phyloP scores from a whole-genome alignment of 2,888 invertebrate species.

The Agrochola macilenta region DNA sequence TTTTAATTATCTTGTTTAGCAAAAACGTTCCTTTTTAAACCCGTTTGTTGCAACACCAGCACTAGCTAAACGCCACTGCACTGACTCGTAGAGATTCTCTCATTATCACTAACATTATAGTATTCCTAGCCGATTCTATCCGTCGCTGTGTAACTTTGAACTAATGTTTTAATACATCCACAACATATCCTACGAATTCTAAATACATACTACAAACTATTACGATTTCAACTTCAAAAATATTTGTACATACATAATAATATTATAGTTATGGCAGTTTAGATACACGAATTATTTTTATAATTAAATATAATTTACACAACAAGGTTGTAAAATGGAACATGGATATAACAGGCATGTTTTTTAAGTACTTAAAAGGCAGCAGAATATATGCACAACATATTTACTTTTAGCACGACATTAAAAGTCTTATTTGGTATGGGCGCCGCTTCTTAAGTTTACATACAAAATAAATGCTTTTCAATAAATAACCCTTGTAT shows the following conservation, averaged over 20 bases:
- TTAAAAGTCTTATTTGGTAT: slow-evolving; percentile 10
- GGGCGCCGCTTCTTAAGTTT: not conserved
- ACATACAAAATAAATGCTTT: slow-evolving; percentile 18
- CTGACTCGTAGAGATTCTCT: slow-evolving; percentile 25
- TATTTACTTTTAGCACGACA: slow-evolving; percentile 7
- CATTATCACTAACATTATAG: slow-evolving; percentile 8
- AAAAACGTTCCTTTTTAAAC: slow-evolving; percentile 30
- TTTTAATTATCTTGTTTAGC: not conserved
- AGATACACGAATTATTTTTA: slow-evolving; percentile 33
- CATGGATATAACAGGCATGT: slow-evolving; percentile 12
- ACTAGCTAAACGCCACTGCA: slow-evolving; percentile 4
- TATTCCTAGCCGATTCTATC: slow-evolving; percentile 34
- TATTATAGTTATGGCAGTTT: slow-evolving; percentile 53
- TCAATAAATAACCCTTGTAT: slow-evolving; percentile 17
- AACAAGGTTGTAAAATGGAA: slow-evolving; percentile 24
- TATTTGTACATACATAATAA: slow-evolving; percentile 38
- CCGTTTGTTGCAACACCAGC: slow-evolving; percentile 21
- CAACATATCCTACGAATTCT: slow-evolving; percentile 29
- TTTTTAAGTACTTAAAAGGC: slow-evolving; percentile 38
- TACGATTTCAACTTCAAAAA: slow-evolving; percentile 30
- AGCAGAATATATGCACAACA: slow-evolving; percentile 14
- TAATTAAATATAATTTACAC: slow-evolving; percentile 20
- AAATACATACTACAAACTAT: slow-evolving; percentile 36
- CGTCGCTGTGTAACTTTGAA: slow-evolving; percentile 20
- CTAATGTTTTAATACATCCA: slow-evolving; percentile 14